These are phyloP conservation scores for Epizoanthus stellaris DNA, from an alignment of 92 coral and sea anemone species.

Conservation along the genomic window DNA sequence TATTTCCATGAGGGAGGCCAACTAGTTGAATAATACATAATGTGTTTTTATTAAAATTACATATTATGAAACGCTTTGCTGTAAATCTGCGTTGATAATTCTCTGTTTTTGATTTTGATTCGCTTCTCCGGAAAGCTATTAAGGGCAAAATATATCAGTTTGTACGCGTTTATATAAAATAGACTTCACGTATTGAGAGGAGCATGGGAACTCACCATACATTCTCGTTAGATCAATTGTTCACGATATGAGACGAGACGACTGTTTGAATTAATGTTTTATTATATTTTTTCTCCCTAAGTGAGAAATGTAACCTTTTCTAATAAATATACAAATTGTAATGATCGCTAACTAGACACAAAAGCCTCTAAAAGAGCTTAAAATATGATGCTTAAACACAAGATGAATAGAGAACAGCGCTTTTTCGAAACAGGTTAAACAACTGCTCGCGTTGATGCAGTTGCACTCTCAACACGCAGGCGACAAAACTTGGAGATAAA, in stretches of 20 bases:
- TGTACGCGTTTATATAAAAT: slow-evolving; percentile 9
- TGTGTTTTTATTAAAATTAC: no score
- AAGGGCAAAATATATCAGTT: slow-evolving; percentile 15
- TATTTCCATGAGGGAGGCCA: no score
- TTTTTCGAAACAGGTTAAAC: neutral
- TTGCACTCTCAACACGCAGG: no score
- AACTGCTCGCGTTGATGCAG: neutral
- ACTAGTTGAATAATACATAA: no score
- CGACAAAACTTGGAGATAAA: neutral
- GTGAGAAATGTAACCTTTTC: slow-evolving; percentile 47
- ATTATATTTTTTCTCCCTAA: slow-evolving; percentile 33
- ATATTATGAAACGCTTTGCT: neutral
- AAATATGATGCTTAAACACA: no score
- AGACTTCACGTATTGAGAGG: neutral
- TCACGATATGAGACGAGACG: slow-evolving; percentile 27
- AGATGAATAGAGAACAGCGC: no score
- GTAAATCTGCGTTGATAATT: slow-evolving; percentile 37
- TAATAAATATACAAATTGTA: slow-evolving; percentile 18
- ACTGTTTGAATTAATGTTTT: slow-evolving; percentile 1
- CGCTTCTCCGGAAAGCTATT: slow-evolving; percentile 23
- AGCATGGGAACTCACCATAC: slow-evolving; percentile 37
- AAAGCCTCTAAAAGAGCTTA: no score
- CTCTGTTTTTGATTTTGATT: slow-evolving; percentile 21
- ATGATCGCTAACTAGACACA: slow-evolving; percentile 17
- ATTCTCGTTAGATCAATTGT: slow-evolving; percentile 22